phyloP scores from a whole-genome alignment of 2,113 vertebrate genomes.

The Cheirogaleus medius region DNA sequence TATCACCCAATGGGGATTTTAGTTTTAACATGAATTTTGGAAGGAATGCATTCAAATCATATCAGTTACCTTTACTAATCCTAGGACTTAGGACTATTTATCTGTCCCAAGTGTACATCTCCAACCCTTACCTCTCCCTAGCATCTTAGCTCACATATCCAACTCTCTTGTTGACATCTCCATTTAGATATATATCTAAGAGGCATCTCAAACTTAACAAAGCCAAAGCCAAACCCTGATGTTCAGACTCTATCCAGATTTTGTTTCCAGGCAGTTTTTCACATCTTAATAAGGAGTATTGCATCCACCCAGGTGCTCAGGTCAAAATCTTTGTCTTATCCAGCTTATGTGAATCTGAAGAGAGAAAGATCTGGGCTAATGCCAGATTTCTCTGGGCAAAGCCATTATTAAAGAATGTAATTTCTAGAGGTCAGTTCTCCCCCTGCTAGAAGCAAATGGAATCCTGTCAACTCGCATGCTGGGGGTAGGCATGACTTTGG shows the following conservation, averaged over 20 bases:
- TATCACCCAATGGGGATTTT: not conserved
- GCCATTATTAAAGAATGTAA: constrained; percentile 51
- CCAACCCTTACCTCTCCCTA: not conserved
- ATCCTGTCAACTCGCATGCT: constrained; percentile 41
- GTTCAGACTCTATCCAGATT: not conserved
- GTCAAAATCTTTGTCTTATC: not conserved
- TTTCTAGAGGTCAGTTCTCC: constrained; percentile 53
- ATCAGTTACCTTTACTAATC: not conserved
- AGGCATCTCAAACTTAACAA: not conserved
- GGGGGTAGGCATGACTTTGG: constrained; percentile 44
- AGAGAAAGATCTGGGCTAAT: constrained; percentile 17
- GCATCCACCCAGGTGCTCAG: not conserved
- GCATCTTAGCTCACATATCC: not conserved
- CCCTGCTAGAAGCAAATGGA: constrained; percentile 20
- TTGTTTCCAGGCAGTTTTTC: not conserved
- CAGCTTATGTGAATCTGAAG: not conserved
- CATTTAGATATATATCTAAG: not conserved
- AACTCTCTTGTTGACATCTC: not conserved
- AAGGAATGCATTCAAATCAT: not conserved
- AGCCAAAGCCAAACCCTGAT: not conserved
- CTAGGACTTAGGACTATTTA: not conserved
- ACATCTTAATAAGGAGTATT: not conserved
- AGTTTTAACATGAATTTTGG: not conserved
- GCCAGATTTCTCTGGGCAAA: constrained; percentile 50
- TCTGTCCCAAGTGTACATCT: not conserved